phyloP scores from a whole-genome alignment of 2,797 vertebrate genomes.

The Cebuella pygmaea region DNA sequence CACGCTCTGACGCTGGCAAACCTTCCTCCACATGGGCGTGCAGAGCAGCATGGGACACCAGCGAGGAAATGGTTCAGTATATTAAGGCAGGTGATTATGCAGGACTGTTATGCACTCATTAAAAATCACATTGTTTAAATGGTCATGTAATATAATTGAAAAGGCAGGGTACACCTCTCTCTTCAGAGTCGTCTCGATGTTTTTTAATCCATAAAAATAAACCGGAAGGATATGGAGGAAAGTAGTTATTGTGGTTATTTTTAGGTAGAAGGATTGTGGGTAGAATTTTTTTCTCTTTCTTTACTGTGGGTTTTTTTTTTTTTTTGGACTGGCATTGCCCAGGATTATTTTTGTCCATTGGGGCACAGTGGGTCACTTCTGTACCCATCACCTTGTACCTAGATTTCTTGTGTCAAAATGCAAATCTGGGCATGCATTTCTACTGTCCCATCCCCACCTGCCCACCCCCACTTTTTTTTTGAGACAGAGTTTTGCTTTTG shows the following conservation, averaged over 20 bases:
- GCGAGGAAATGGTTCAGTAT: not conserved
- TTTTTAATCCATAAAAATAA: not conserved
- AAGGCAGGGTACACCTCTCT: not conserved
- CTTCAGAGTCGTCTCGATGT: not conserved
- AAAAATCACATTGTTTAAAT: conserved; percentile 24
- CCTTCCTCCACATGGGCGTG: not conserved
- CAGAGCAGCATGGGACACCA: not conserved
- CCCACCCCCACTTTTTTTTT: too few relatives aligned
- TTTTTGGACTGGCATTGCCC: not conserved
- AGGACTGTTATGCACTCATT: not conserved
- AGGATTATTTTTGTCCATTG: not conserved
- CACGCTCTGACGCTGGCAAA: not conserved
- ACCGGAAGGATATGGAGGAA: not conserved
- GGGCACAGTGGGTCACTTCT: not conserved
- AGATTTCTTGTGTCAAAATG: not conserved
- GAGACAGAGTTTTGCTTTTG: too few relatives aligned
- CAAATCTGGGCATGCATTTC: not conserved
- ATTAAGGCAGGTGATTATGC: not conserved
- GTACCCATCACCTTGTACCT: not conserved
- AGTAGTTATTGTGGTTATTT: not conserved
- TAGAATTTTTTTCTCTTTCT: not conserved
- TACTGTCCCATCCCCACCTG: accelerated
- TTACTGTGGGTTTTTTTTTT: not conserved
- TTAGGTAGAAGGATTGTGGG: not conserved
- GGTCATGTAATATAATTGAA: not conserved